These are phyloP conservation scores for Elysia chlorotica DNA, from an alignment of 1,140 invertebrate species.

Conservation along the genomic window DNA sequence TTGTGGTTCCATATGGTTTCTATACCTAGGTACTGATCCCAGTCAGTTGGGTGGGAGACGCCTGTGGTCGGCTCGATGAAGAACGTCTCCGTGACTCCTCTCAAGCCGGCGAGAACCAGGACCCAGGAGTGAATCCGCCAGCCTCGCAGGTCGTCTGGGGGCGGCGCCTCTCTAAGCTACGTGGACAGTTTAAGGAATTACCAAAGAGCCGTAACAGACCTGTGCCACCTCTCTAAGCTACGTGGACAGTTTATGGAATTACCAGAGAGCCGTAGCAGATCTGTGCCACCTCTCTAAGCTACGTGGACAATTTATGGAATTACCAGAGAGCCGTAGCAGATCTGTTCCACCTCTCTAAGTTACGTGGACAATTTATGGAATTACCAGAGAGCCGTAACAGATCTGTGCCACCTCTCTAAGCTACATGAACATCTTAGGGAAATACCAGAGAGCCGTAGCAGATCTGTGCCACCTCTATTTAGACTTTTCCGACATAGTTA, in stretches of 20 bases:
- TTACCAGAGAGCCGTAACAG: neutral
- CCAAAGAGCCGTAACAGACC: neutral
- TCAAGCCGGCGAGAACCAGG: constrained; percentile 8
- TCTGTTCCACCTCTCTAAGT: neutral
- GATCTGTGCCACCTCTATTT: neutral
- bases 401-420: neutral
- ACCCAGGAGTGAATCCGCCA: constrained; percentile 18
- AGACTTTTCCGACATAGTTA: too few species aligned
- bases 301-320: neutral
- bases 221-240: neutral
- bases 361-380: neutral
- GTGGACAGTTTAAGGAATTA: neutral
- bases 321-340: neutral
- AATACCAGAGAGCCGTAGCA: neutral
- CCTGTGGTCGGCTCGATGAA: constrained; percentile 20
- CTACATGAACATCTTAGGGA: neutral
- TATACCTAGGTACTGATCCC: constrained; percentile 16
- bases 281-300: too few species aligned
- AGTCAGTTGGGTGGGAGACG: constrained; percentile 9
- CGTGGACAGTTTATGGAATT: neutral
- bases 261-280: neutral
- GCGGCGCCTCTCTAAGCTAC: neutral
- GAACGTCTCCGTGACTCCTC: constrained; percentile 7
- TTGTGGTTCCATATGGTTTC: constrained; percentile 20
- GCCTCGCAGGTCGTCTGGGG: neutral